Conservation (phyloP, 1,140 invertebrate species). For the Penaeus vannamei region DNA sequence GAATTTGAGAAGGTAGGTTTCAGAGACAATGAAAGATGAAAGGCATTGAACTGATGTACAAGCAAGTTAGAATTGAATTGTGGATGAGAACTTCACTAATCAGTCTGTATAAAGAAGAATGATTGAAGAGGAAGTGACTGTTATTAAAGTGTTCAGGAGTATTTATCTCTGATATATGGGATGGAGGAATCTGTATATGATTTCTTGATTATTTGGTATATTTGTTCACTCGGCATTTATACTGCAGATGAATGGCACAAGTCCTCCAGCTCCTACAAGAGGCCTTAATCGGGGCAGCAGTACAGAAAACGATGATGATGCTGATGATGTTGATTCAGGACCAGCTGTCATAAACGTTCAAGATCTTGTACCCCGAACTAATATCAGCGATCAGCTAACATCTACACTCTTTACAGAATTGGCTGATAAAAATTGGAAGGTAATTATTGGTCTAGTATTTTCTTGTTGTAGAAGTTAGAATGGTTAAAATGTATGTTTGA, state of each 20-base stretch:
- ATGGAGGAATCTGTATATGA: too few relatives aligned
- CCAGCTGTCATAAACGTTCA: constrained; percentile 76
- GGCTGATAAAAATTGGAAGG: constrained; percentile 96
- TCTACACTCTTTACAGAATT: constrained; percentile 86
- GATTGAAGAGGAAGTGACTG: too few relatives aligned
- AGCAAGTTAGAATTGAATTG: too few relatives aligned
- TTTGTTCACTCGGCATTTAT: not conserved
- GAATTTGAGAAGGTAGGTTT: constrained; percentile 85
- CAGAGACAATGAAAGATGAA: too few relatives aligned
- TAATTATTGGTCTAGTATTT: constrained; percentile 68
- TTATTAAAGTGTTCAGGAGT: too few relatives aligned
- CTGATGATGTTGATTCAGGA: constrained; percentile 73
- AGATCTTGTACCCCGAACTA: constrained; percentile 82
- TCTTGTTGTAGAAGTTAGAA: not conserved
- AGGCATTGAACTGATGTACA: too few relatives aligned
- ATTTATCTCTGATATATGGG: too few relatives aligned
- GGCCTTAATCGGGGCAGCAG: constrained; percentile 33
- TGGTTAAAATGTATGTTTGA: not conserved
- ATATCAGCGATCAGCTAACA: constrained; percentile 90
- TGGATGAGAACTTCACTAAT: too few relatives aligned
- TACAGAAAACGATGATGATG: constrained; percentile 54
- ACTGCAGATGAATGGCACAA: constrained; percentile 46
- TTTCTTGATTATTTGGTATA: too few relatives aligned
- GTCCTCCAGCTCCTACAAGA: constrained; percentile 43
- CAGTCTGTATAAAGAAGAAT: too few relatives aligned